phyloP scores from a whole-genome alignment of 53 echinoderm and acorn worm genomes.

The Mesocentrotus franciscanus region DNA sequence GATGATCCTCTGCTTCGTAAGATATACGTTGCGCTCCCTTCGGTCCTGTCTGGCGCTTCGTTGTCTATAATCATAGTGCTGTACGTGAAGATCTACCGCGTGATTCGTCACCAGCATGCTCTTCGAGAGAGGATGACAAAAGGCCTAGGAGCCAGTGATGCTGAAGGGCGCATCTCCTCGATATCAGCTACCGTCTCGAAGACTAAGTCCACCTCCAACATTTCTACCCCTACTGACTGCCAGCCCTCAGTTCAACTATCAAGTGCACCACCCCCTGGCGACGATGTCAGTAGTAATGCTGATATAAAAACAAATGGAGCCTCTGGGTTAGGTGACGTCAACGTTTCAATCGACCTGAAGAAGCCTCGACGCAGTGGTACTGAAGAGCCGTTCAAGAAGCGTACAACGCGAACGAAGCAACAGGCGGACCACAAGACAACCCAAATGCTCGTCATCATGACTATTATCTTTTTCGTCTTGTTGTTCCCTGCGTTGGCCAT shows the following conservation, averaged over 20 bases:
- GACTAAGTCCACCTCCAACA: not conserved
- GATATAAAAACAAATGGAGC: not conserved
- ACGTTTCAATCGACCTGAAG: not conserved
- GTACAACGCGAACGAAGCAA: not conserved
- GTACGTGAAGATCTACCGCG: not conserved
- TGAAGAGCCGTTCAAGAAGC: not conserved
- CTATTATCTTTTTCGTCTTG: not conserved
- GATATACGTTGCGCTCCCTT: not conserved
- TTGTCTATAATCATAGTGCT: not conserved
- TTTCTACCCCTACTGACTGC: not conserved
- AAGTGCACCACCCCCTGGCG: not conserved
- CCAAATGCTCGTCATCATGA: not conserved
- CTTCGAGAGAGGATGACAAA: not conserved
- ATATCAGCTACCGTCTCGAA: not conserved
- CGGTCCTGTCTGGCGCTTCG: not conserved
- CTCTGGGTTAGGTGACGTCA: not conserved
- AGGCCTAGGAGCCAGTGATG: no score
- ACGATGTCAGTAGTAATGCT: not conserved
- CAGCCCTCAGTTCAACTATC: not conserved
- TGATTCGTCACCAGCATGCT: not conserved
- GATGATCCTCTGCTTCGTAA: not conserved
- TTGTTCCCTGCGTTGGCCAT: not conserved
- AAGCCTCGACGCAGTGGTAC: not conserved
- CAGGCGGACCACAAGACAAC: not conserved
- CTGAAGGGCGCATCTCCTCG: not conserved